phyloP scores from a whole-genome alignment of 2,797 vertebrate genomes.

The Valencia hispanica region DNA sequence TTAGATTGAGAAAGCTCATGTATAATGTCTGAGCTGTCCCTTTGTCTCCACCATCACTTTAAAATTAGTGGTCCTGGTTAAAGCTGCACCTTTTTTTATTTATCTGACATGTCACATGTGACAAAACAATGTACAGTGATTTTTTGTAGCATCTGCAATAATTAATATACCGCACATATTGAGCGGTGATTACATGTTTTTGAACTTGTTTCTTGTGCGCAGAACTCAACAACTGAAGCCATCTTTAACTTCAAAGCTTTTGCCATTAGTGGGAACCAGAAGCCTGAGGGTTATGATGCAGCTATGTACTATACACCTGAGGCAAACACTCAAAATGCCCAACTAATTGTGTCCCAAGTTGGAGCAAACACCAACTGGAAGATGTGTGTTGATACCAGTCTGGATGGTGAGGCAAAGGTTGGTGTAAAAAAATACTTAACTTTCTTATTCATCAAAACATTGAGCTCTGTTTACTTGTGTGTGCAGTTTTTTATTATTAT shows the following conservation, averaged over 20 bases:
- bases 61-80: neutral
- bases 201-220: conserved; percentile 43
- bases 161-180: conserved; percentile 5
- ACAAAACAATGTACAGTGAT: neutral
- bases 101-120: neutral
- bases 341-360: conserved; percentile 76
- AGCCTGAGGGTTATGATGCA: conserved; percentile 73
- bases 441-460: too few species aligned
- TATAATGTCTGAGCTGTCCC: neutral
- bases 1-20: neutral
- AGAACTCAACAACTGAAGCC: conserved; percentile 54
- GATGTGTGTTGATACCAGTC: conserved; percentile 69
- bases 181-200: neutral
- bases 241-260: conserved; percentile 67
- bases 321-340: conserved; percentile 39
- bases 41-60: neutral
- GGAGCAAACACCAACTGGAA: conserved; percentile 82
- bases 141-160: neutral
- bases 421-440: neutral
- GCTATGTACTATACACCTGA: conserved; percentile 67
- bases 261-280: conserved; percentile 58
- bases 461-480: neutral
- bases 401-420: conserved; percentile 51
- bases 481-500: conserved; percentile 5
- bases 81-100: neutral